Percentiles rank a stretch among this genome's conserved stretches.
These are phyloP conservation scores for Epinephelus fuscoguttatus DNA, from an alignment of 2,113 vertebrate genomes.

Conservation along the genomic window DNA sequence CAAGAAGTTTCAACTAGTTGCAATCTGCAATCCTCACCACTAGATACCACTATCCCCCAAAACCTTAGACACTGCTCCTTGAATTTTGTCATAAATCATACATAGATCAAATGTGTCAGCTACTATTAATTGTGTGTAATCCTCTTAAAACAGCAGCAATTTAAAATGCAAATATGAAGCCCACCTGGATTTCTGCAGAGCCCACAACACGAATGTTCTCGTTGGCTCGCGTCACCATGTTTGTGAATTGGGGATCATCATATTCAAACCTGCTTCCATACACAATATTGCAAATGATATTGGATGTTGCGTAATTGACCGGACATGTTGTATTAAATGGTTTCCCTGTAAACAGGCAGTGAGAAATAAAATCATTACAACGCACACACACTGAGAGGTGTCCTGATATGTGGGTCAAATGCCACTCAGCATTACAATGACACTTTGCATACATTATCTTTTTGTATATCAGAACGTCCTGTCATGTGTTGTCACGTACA, in stretches of 20 bases:
- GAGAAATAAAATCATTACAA: too few relatives aligned
- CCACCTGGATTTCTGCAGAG: slow-evolving; percentile 70
- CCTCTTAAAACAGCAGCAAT: neutral
- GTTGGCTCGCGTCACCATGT: slow-evolving; percentile 67
- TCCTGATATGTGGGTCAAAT: neutral
- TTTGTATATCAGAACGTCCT: neutral
- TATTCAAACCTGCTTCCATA: slow-evolving; percentile 84
- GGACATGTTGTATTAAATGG: slow-evolving; percentile 71
- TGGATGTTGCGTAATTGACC: slow-evolving; percentile 77
- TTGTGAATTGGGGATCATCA: slow-evolving; percentile 67
- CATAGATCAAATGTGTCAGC: too few relatives aligned
- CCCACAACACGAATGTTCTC: slow-evolving; percentile 52
- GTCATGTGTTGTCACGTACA: neutral
- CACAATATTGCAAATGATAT: slow-evolving; percentile 81
- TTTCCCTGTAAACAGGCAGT: slow-evolving; percentile 61
- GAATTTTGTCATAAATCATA: too few relatives aligned
- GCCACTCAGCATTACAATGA: neutral
- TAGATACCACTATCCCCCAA: too few relatives aligned
- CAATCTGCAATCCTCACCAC: too few relatives aligned
- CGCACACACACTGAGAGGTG: too few relatives aligned
- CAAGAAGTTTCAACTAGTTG: neutral
- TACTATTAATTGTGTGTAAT: too few relatives aligned
- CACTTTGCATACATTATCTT: too few relatives aligned
- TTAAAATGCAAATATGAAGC: neutral
- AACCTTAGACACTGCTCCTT: too few relatives aligned